These are phyloP conservation scores for Anarsia innoxiella DNA, from an alignment of 2,888 invertebrate species.

Conservation along the genomic window DNA sequence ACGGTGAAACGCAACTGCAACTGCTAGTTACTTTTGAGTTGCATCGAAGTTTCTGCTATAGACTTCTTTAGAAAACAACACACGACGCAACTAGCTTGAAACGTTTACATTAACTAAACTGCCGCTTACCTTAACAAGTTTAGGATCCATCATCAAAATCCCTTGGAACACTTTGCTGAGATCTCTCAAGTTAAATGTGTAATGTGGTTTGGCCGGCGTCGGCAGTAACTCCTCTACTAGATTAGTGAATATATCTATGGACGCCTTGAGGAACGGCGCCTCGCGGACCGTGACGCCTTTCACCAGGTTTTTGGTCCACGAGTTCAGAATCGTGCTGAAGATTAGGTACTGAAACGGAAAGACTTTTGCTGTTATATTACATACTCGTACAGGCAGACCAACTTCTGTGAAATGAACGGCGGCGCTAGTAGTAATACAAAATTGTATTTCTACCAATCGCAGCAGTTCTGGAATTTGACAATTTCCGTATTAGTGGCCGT, in stretches of 20 bases:
- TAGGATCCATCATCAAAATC: constrained; percentile 82
- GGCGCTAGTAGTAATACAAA: too few species aligned
- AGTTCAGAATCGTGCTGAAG: constrained; percentile 81
- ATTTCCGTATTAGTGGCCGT: too few species aligned
- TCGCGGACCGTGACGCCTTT: constrained; percentile 36
- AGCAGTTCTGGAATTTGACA: too few species aligned
- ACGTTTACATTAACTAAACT: too few species aligned
- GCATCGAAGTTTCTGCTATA: background rate
- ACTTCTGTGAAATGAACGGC: too few species aligned
- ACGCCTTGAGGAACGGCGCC: constrained; percentile 77
- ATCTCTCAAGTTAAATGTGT: constrained; percentile 92
- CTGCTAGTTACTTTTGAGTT: too few species aligned
- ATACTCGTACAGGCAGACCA: too few species aligned
- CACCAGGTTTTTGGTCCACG: constrained; percentile 75
- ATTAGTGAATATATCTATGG: constrained; percentile 79
- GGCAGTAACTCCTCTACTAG: constrained; percentile 84
- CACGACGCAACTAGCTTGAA: too few species aligned
- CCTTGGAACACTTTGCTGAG: constrained; percentile 90
- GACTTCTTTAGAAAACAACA: background rate
- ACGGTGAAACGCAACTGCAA: too few species aligned
- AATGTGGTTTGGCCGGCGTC: constrained; percentile 92
- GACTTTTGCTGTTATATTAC: too few species aligned
- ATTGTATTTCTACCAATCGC: too few species aligned
- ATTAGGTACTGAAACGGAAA: constrained; percentile 63
- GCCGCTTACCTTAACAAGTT: constrained; percentile 74